Conservation (phyloP, 23 tunicate species). For the Phallusia fumigata region DNA sequence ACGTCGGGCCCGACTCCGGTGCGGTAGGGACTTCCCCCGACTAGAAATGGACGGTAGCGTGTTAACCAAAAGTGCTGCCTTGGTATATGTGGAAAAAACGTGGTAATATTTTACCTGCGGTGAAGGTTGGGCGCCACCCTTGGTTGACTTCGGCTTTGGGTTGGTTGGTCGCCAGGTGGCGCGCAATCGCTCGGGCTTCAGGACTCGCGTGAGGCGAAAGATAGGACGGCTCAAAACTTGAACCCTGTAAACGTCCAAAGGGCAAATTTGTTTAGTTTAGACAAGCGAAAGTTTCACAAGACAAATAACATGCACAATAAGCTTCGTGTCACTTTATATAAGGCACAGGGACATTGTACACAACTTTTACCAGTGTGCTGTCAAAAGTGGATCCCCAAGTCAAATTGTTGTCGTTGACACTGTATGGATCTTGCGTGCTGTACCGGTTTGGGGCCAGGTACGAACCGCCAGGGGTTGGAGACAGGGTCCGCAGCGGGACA, state of each 20-base stretch:
- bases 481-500: not conserved
- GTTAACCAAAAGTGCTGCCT: too few species aligned
- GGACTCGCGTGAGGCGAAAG: constrained; percentile 92
- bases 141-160: constrained; percentile 14
- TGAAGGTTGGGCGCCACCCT: constrained; percentile 53
- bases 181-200: constrained; percentile 55
- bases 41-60: constrained; percentile 14
- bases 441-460: not conserved
- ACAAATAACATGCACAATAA: too few species aligned
- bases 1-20: constrained; percentile 64
- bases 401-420: constrained; percentile 20
- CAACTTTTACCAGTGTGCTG: constrained; percentile 16
- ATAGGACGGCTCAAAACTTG: constrained; percentile 58
- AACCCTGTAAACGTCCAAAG: too few species aligned
- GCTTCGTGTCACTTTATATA: too few species aligned
- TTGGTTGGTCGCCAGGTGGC: constrained; percentile 44
- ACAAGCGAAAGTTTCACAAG: too few species aligned
- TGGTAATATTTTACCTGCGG: constrained; percentile 29
- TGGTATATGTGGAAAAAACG: too few species aligned
- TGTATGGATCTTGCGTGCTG: constrained; percentile 1
- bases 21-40: constrained; percentile 89
- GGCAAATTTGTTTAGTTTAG: too few species aligned
- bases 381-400: constrained; percentile 79
- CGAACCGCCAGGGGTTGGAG: constrained; percentile 12
- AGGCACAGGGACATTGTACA: too few species aligned